phyloP scores from a whole-genome alignment of 2,113 vertebrate species.

The Fulica atra region DNA sequence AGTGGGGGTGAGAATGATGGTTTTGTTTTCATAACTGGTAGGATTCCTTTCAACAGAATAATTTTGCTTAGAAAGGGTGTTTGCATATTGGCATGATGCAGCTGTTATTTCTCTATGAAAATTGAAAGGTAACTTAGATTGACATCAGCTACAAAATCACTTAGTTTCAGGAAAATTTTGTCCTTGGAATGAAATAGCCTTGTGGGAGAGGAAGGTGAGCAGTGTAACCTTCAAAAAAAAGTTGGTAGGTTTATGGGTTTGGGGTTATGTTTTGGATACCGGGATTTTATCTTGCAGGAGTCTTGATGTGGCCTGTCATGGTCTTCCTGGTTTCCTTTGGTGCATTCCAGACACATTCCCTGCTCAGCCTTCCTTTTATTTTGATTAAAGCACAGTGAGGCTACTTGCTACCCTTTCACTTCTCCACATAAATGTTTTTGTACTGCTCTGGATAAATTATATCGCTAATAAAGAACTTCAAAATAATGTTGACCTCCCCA shows the following conservation, averaged over 20 bases:
- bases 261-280: neutral
- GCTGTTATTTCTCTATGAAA: neutral
- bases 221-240: neutral
- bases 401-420: neutral
- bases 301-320: neutral
- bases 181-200: neutral
- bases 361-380: neutral
- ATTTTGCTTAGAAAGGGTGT: neutral
- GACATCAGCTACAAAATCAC: neutral
- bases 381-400: neutral
- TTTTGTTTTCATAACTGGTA: neutral
- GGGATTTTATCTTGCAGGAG: neutral
- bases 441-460: constrained; percentile 16
- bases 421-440: neutral
- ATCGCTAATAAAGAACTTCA: constrained; percentile 1
- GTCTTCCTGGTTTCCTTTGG: neutral
- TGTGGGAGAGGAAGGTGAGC: neutral
- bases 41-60: neutral
- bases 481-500: constrained; percentile 15
- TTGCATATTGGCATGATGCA: neutral
- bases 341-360: neutral
- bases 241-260: neutral
- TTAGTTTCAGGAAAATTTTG: neutral
- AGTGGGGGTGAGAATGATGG: neutral
- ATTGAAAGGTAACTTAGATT: neutral